phyloP scores from a whole-genome alignment of 1,140 invertebrate species.

The Neuroterus valhalla region DNA sequence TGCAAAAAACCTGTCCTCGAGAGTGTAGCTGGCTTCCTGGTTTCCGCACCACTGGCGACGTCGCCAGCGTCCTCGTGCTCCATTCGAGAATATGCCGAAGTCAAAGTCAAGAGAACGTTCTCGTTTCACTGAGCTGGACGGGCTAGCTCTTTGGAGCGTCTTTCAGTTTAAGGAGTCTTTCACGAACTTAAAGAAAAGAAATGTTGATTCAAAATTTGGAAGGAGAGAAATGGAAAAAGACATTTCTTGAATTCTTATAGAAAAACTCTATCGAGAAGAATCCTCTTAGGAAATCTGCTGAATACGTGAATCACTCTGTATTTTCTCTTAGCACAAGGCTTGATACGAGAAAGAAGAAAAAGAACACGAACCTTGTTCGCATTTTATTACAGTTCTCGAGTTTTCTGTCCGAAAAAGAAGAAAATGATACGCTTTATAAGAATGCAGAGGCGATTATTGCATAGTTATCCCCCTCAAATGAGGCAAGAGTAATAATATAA shows the following conservation, averaged over 20 bases:
- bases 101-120: slow-evolving; percentile 64
- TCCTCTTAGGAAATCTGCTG: slow-evolving; percentile 13
- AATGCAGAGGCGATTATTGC: neutral
- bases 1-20: slow-evolving; percentile 50
- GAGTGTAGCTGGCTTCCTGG: neutral
- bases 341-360: neutral
- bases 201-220: too few relatives aligned
- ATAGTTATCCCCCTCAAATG: neutral
- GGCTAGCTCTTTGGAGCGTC: neutral
- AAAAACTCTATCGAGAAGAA: neutral
- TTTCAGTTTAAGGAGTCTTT: neutral
- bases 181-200: too few relatives aligned
- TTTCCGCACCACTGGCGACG: slow-evolving; percentile 35
- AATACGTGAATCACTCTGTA: neutral
- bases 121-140: slow-evolving; percentile 1
- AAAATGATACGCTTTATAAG: slow-evolving; percentile 2
- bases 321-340: too few relatives aligned
- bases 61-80: slow-evolving; percentile 20
- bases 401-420: slow-evolving; percentile 1
- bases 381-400: neutral
- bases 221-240: neutral
- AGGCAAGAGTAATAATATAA: neutral
- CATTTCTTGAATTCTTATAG: slow-evolving; percentile 4
- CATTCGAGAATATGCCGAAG: slow-evolving; percentile 37
- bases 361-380: slow-evolving; percentile 6